phyloP scores from a whole-genome alignment of 2,797 vertebrate species.

The Catostomus latipinnis region DNA sequence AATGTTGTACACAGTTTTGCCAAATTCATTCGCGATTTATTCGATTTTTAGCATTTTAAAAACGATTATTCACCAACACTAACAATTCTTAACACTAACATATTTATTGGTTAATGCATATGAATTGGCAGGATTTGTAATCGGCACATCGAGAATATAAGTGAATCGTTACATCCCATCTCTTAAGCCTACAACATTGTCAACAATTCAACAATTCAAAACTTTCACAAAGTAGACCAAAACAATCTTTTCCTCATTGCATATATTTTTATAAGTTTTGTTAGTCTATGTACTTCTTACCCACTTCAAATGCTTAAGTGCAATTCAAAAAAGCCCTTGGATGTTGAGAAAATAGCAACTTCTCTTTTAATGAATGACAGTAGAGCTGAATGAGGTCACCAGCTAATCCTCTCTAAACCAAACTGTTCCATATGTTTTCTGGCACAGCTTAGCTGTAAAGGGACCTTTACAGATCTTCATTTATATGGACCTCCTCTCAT shows the following conservation, averaged over 20 bases:
- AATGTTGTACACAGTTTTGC: too few species aligned
- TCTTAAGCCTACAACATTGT: too few species aligned
- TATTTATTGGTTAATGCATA: too few species aligned
- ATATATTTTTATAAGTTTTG: background rate
- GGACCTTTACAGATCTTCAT: constrained; percentile 16
- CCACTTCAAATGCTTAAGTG: background rate
- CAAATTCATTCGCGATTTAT: too few species aligned
- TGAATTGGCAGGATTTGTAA: too few species aligned
- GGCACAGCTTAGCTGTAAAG: constrained; percentile 25
- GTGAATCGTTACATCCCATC: too few species aligned
- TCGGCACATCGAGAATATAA: too few species aligned
- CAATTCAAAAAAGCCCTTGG: background rate
- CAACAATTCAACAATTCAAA: too few species aligned
- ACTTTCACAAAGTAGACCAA: background rate
- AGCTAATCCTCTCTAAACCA: constrained; percentile 39
- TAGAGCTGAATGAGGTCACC: constrained; percentile 40
- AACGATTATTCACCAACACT: too few species aligned
- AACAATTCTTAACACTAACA: too few species aligned
- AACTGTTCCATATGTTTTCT: constrained; percentile 53
- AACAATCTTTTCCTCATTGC: background rate
- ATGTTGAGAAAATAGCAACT: background rate
- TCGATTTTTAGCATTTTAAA: too few species aligned
- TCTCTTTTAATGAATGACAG: constrained; percentile 8
- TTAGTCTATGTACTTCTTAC: background rate
- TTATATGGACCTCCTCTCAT: constrained; percentile 39